Evolutionary conservation across 53 echinoderm and acorn worm genomes (phyloP), one percentile per base, ranked within the genome.

Genomic region (Echinarachnius parma): DNA sequence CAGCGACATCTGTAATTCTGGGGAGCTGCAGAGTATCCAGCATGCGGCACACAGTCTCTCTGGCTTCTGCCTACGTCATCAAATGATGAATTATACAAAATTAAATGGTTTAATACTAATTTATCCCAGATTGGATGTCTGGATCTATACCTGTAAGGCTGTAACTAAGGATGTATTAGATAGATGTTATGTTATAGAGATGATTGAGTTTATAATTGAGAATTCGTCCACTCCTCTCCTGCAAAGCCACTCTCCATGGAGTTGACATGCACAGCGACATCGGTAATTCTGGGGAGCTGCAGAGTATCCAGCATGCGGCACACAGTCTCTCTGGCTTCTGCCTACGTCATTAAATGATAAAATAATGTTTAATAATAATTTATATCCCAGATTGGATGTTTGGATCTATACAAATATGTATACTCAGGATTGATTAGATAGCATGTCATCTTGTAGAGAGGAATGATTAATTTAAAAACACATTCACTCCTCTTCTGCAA

Each of bases 221-320:
- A n/a, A n/a, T n/a, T 80, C 4, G 59, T 22, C 30, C 91, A 64
- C 37, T 96, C 96, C 3, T 91, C 88, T 50, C 70, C 91, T 48
- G 89, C 96, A 22, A 91, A 64, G 10, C 87, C 87, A 48, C 84
- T 87, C 39, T 84, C 87, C 42, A 96, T 88, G 2, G 96, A 84
- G 61, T 96, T 96, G 59, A 96, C 65, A 31, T 91, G 48, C 2
- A 96, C 91, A 27, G 91, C 87, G 20, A 91, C 34, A 54, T 96
- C 96, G 4, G 66, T 64, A 2, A 91, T 79, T 9, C 32, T 36
- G 7, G 91, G 85, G 20, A 79, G 60, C 13, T 47, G 30, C 39
- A 92, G 78, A 0, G 74, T 22, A 53, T 81, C 88, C 28, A 91
- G 74, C 72, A 82, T 81, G 24, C 60, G 59, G 2, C 79, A 31